Base-by-base conservation (phyloP, 1,140 invertebrate species). In the Diploscapter pachys region DNA sequence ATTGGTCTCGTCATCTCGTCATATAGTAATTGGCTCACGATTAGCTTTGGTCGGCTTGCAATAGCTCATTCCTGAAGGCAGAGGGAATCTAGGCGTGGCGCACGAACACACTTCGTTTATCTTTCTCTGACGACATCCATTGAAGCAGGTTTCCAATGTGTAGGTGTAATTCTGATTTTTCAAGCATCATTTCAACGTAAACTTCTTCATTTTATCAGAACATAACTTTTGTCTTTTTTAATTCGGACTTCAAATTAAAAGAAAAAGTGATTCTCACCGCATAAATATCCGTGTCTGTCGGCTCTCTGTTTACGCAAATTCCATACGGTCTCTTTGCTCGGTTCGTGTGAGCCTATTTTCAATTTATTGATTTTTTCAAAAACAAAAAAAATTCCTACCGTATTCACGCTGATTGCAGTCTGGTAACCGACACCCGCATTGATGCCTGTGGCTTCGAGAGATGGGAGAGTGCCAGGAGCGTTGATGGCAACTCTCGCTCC, bases 401-500 rank as follows among this genome's bases (percentile, higher is more conserved):
- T 63, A n/a, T 48, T 57, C 1, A 73, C 62, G 2, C 63, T 56
- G 53, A 73, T 62, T 11, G 72, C 62, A 13, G 57, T 73, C 31
- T 73, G 57, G 48, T 73, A 73, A 66, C 72, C 72, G 3, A 73
- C 72, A 0, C 72, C 72, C 49, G 63, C 72, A 56, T 73, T 62
- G 63, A 73, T 65, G 57, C 72, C 72, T 31, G 57, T 64, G 0
- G 62, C 57, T 31, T 73, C 66, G 1, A 75, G 51, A 3, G 55
- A 54, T 5, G 68, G 53, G 48, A 49, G 31, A 56, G 51, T 63
- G 11, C 73, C 66, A 3, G 55, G 5, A 4, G 66, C 63, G 4
- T 49, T 69, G 2, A 75, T 56, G 6, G 3, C 57, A 4, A 75
- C 50, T 4, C 73, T n/a, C 3, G 62, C 67, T 0, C 73, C 73